These are phyloP conservation scores for Syngnathus rostellatus DNA, from an alignment of 2,797 vertebrate species.

Conservation along the genomic window DNA sequence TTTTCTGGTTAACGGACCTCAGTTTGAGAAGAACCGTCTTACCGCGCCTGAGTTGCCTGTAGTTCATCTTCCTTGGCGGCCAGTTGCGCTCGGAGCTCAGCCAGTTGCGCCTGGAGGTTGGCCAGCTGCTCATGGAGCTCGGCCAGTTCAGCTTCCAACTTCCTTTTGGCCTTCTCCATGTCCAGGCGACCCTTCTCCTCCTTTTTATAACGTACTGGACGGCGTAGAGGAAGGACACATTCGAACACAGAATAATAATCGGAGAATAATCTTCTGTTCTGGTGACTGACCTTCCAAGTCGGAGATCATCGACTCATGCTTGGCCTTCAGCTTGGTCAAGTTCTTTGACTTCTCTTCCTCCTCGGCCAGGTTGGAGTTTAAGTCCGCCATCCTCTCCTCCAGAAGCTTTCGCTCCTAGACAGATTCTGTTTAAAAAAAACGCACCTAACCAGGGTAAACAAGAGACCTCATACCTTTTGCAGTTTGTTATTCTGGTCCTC, in stretches of 20 bases:
- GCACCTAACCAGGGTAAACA: neutral
- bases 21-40: slow-evolving; percentile 11
- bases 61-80: slow-evolving; percentile 90
- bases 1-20: neutral
- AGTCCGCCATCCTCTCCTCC: slow-evolving; percentile 85
- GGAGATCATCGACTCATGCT: slow-evolving; percentile 96
- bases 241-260: neutral
- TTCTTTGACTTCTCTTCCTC: slow-evolving; percentile 98
- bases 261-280: neutral
- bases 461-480: slow-evolving; percentile 71
- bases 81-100: slow-evolving; percentile 81
- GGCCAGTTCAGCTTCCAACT: slow-evolving; percentile 83
- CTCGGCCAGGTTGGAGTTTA: slow-evolving; percentile 87
- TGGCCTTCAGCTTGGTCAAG: slow-evolving; percentile 88
- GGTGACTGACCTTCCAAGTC: slow-evolving; percentile 53
- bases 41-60: slow-evolving; percentile 82
- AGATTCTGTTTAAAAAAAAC: neutral
- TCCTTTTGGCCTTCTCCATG: slow-evolving; percentile 88
- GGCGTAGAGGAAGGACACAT: slow-evolving; percentile 32
- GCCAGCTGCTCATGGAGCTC: slow-evolving; percentile 85
- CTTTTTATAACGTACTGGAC: slow-evolving; percentile 82
- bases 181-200: slow-evolving; percentile 93
- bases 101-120: slow-evolving; percentile 86
- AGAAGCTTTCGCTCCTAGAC: slow-evolving; percentile 84
- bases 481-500: slow-evolving; percentile 91